These are phyloP conservation scores for Strix aluco DNA, from an alignment of 2,113 vertebrate species.

Conservation along the genomic window DNA sequence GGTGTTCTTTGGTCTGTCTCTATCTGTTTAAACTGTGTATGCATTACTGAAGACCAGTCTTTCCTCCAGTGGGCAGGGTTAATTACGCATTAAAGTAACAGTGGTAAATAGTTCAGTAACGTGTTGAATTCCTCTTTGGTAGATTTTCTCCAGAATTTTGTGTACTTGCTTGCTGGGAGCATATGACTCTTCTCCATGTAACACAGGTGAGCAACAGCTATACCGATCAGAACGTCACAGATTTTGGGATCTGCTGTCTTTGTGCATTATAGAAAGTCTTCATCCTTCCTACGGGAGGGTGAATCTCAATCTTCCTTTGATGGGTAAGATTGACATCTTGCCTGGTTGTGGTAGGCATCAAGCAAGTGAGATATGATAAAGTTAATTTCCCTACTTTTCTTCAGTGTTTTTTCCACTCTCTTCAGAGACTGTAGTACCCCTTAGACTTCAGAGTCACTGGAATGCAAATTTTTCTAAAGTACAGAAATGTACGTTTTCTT, in stretches of 20 bases:
- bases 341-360: not conserved
- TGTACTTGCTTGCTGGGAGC: fast-evolving
- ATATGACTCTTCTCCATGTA: not conserved
- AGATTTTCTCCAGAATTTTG: not conserved
- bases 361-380: not conserved
- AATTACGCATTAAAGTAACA: not conserved
- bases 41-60: not conserved
- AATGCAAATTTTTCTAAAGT: not conserved
- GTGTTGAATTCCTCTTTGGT: not conserved
- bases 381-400: not conserved
- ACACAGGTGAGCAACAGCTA: not conserved
- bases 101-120: not conserved
- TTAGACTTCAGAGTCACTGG: not conserved
- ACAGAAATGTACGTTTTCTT: not conserved
- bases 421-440: not conserved
- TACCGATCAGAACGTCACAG: not conserved
- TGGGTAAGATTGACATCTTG: not conserved
- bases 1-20: not conserved
- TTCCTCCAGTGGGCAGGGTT: not conserved
- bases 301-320: not conserved
- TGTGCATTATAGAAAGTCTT: not conserved
- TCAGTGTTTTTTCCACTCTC: not conserved
- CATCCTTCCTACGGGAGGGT: not conserved
- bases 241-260: not conserved
- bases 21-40: not conserved